Percentiles rank a stretch among this genome's conserved stretches.
These are phyloP conservation scores for Cuniculus paca DNA, from an alignment of 2,797 vertebrate genomes.

Conservation along the genomic window DNA sequence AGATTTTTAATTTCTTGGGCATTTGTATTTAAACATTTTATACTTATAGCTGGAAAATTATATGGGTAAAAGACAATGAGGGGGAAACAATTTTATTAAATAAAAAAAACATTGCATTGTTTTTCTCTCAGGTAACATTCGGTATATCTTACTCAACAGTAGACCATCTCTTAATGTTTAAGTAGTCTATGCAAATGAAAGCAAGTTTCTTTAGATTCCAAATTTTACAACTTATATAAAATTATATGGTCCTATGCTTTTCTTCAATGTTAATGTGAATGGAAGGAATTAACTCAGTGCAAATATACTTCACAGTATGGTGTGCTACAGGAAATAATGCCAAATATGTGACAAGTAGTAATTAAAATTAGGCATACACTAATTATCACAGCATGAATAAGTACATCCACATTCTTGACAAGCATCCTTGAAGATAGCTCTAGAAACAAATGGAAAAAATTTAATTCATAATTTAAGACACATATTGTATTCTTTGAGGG, in stretches of 20 bases:
- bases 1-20: background rate
- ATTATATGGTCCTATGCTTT: background rate
- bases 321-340: constrained; percentile 67
- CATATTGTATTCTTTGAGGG: constrained; percentile 33
- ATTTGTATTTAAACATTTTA: constrained; percentile 18
- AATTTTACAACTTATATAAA: constrained; percentile 4
- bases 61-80: background rate
- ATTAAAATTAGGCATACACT: constrained; percentile 69
- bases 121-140: background rate
- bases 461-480: constrained; percentile 74
- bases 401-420: constrained; percentile 25
- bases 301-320: constrained; percentile 25
- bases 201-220: background rate
- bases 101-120: background rate
- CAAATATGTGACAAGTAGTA: constrained; percentile 22
- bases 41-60: background rate
- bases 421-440: constrained; percentile 76
- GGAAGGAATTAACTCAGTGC: constrained; percentile 44
- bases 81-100: background rate
- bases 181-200: background rate
- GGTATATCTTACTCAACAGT: background rate
- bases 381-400: constrained; percentile 66
- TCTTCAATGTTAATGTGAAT: constrained; percentile 13
- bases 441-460: constrained; percentile 70
- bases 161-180: background rate